A percentile compares a stretch with the other conserved stretches of the same genome.
Conservation (phyloP, 1,140 invertebrate genomes). For the Maniola jurtina region DNA sequence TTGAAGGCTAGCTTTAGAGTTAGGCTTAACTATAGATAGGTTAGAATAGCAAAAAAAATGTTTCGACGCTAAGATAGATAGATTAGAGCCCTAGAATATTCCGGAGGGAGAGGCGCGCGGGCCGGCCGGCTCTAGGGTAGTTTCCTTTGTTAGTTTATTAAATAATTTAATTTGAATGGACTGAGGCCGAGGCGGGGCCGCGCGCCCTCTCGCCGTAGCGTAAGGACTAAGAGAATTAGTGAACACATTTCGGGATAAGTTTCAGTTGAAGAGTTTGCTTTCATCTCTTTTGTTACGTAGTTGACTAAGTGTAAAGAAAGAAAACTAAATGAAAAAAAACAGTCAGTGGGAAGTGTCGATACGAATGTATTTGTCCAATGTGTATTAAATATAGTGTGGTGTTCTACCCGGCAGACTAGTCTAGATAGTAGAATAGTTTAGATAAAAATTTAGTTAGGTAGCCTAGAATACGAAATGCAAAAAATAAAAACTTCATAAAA, state of each 20-base stretch:
- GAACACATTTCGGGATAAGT: slow-evolving; percentile 71
- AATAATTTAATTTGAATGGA: slow-evolving; percentile 78
- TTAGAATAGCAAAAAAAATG: slow-evolving; percentile 75
- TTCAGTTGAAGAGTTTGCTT: slow-evolving; percentile 77
- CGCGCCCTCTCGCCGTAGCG: slow-evolving; percentile 44
- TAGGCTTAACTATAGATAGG: slow-evolving; percentile 76
- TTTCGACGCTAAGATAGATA: slow-evolving; percentile 75
- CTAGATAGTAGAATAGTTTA: slow-evolving; percentile 76
- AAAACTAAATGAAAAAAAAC: slow-evolving; percentile 72
- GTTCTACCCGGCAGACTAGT: slow-evolving; percentile 79
- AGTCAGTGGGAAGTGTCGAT: slow-evolving; percentile 65
- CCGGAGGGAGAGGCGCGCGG: slow-evolving; percentile 44
- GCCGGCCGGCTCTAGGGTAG: slow-evolving; percentile 64
- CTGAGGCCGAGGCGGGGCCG: slow-evolving; percentile 57
- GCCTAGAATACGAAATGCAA: slow-evolving; percentile 76
- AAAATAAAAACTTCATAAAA: slow-evolving; percentile 75
- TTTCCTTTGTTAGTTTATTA: slow-evolving; percentile 77
- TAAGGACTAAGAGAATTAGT: slow-evolving; percentile 60
- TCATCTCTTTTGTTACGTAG: slow-evolving; percentile 78
- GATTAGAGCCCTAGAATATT: slow-evolving; percentile 68
- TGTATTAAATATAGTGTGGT: slow-evolving; percentile 78
- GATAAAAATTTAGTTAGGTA: slow-evolving; percentile 77
- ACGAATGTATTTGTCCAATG: slow-evolving; percentile 78
- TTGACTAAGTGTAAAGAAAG: slow-evolving; percentile 76
- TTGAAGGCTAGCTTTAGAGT: slow-evolving; percentile 62